Evolutionary conservation across 2,888 invertebrate genomes (phyloP), one percentile per base, ranked within the genome.

Genomic region (Drosophila tanythrix): DNA sequence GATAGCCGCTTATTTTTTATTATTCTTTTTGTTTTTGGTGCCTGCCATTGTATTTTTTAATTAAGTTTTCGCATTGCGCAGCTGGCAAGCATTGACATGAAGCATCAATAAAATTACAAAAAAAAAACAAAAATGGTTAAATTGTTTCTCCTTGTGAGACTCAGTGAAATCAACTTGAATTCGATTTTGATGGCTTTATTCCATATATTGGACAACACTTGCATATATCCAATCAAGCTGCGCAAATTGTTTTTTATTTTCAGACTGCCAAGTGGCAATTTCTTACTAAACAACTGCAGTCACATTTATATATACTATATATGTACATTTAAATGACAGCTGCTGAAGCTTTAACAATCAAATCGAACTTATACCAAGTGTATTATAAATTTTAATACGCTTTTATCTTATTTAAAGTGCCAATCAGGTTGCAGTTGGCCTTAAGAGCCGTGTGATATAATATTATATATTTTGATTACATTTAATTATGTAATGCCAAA

Each of bases 41-140:
- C 66, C 38, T 40, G 56, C 27, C 36, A 57, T 68, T 58, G 70
- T 51, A 51, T 48, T 73, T 84, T 83, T 84, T 89, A 87, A 87
- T 87, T 89, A 87, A 82, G 81, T 88, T 83, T 88, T 88, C 78
- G 83, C 73, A 77, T 80, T 80, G 66, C 66, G 66, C 56, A 70
- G 65, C 77, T 61, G 73, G 27, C 78, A 70, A 66, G 46, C 46
- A 77, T 79, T 81, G 83, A 82, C 82, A 81, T 83, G 73, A 81
- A 81, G 82, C 83, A 78, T 78, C 85, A 81, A 85, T 89, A 85
- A 85, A 85, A 79, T 81, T 86, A 76, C 21, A 74, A 83, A 60
- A 67, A 77, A 52, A 74, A 80, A 76, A 7, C 10, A 55, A 62
- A 77, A 79, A 82, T 52, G 48, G 43, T 52, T 43, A 66, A 76